Base-by-base conservation (phyloP, 2,888 invertebrate species). In the Suillia variegata region DNA sequence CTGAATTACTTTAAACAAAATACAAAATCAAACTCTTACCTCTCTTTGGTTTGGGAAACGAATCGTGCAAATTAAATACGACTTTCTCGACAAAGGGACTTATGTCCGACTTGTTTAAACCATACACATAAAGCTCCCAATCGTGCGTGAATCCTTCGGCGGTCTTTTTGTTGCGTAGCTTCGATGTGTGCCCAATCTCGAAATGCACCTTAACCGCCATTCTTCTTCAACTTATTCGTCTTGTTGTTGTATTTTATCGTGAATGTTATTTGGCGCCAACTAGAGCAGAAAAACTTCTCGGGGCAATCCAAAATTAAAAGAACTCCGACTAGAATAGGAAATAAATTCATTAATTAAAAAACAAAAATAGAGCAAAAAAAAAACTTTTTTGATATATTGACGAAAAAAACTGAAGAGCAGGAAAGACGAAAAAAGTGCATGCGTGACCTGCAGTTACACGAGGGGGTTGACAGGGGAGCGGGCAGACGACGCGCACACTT, bases 141-240 rank as follows among this genome's bases (percentile, higher is more conserved):
- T 98, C 97, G 84, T 98, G 98, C 69, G 97, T 98, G 80, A 93
- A 96, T 50, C 95, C 96, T 80, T 95, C 93, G 20, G 89, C 87
- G 13, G 95, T 94, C 71, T 88, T 88, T 79, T 92, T 92, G 56
- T 88, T 87, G 75, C 92, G 89, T 70, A 94, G 80, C 63, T 88
- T 87, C 67, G 97, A 94, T 82, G 89, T 88, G 83, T 98, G 97
- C 67, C 97, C 97, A 80, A 96, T 91, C 85, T 96, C 96, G 77
- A 97, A 88, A 80, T 89, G 89, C 71, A 96, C 92, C 79, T 88
- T 88, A 67, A 91, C 87, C 74, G 87, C 86, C 88, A 88, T 88
- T n/a, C 12, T 38, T 31, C 6, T 31, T 31, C 6, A 12, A 31
- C 12, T 8, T 38, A 38, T n/a, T n/a, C n/a, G n/a, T n/a, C n/a